Evolutionary conservation across 2,888 invertebrate genomes (phyloP), one percentile per base, ranked within the genome.

Genomic region (Trissolcus brochymenae): DNA sequence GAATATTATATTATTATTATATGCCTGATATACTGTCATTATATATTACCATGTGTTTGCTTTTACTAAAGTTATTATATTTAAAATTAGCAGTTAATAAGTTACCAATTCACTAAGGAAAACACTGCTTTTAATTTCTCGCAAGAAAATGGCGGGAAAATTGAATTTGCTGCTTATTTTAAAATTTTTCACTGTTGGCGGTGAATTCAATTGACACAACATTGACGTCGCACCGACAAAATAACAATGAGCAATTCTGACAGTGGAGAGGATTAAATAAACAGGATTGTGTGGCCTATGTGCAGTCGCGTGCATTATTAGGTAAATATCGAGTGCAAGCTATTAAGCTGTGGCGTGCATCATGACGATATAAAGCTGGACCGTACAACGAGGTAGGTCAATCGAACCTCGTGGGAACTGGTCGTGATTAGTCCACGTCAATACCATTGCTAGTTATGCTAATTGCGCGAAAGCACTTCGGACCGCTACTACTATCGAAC

Each of bases 401-500:
- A 68, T 70, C 65, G 83, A 84, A 85, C 85, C 84, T 84, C 86
- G 85, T 85, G 86, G 85, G 85, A 86, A 86, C 85, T 83, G 81
- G 83, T 82, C 82, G 85, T 85, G 86, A 87, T 86, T 86, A 86
- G 85, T 85, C 83, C 81, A 84, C 83, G 85, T 86, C 86, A 87
- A 85, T 86, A 82, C 80, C 81, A 83, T 84, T 82, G 86, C 84
- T 86, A 84, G 84, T 86, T 85, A 86, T 86, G 85, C 84, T 85
- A 86, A 87, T 87, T 86, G 85, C 85, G 81, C 84, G 83, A 84
- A 84, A 84, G 86, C 83, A 85, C 83, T 85, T 85, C 80, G 82
- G 81, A 73, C 82, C 76, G 81, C 83, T 82, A 80, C 84, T 74
- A 79, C 73, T 65, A 76, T 53, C 66, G 65, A 61, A 19, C 73